These are phyloP conservation scores for Rhinoderma darwinii DNA, from an alignment of 2,113 vertebrate species.

Conservation along the genomic window DNA sequence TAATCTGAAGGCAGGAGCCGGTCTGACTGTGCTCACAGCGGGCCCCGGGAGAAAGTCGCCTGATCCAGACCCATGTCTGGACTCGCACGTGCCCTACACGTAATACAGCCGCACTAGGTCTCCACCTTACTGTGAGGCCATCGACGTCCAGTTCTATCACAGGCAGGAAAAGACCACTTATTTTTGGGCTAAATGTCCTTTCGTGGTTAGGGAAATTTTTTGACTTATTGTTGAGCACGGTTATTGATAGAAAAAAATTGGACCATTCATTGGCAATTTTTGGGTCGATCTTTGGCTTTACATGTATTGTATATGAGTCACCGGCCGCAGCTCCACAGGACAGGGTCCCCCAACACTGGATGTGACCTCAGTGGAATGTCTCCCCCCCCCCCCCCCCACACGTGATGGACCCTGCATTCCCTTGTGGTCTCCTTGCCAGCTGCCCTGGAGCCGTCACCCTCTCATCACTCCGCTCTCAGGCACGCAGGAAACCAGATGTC, in stretches of 20 bases:
- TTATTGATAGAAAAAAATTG: not conserved
- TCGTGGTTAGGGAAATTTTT: not conserved
- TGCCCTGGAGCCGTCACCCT: conserved; percentile 12
- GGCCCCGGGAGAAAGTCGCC: not conserved
- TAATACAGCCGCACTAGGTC: not conserved
- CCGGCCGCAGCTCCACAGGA: not conserved
- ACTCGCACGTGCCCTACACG: not conserved
- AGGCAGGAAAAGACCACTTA: not conserved
- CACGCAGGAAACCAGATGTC: not conserved
- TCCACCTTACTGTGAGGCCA: not conserved
- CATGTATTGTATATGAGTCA: not conserved
- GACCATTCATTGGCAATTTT: not conserved
- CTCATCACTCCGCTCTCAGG: conserved; percentile 14
- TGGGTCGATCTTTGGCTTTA: too few relatives aligned
- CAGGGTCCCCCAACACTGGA: not conserved
- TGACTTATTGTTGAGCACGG: too few relatives aligned
- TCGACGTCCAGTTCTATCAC: not conserved
- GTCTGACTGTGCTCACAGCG: not conserved
- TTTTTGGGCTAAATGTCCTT: too few relatives aligned
- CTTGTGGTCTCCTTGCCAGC: not conserved
- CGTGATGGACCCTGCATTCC: not conserved
- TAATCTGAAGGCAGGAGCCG: conserved; percentile 30
- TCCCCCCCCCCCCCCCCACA: not conserved
- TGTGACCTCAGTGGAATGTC: conserved; percentile 24
- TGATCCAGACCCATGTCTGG: not conserved